A percentile compares a stretch with the other conserved stretches of the same genome.
Conservation (phyloP, 2,113 vertebrate genomes). For the Propithecus coquereli region DNA sequence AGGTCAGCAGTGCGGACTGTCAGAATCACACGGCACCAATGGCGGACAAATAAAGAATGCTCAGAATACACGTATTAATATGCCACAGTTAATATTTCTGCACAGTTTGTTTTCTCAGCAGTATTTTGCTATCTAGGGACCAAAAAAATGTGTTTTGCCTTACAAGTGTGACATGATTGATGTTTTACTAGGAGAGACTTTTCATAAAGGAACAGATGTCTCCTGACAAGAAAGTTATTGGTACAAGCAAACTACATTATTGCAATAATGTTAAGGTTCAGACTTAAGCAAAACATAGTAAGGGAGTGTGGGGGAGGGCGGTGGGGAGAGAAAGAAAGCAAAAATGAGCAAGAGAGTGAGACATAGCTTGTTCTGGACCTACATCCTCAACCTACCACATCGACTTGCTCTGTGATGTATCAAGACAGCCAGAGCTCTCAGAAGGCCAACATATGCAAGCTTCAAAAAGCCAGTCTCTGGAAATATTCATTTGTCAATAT, state of each 20-base stretch:
- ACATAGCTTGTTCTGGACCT: background rate
- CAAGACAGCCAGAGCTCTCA: background rate
- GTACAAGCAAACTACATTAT: slow-evolving; percentile 61
- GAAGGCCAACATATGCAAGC: background rate
- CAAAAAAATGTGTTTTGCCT: slow-evolving; percentile 58
- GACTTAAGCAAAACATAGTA: slow-evolving; percentile 25
- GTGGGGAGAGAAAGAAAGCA: background rate
- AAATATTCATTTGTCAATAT: background rate
- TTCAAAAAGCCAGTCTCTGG: background rate
- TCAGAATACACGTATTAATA: background rate
- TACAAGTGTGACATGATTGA: slow-evolving; percentile 68
- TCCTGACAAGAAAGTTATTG: slow-evolving; percentile 72
- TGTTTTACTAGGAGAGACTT: slow-evolving; percentile 61
- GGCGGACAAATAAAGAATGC: background rate
- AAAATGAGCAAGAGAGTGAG: background rate
- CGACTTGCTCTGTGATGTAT: background rate
- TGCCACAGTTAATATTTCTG: slow-evolving; percentile 61
- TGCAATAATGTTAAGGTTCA: slow-evolving; percentile 49
- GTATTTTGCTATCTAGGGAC: slow-evolving; percentile 64
- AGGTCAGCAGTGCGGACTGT: background rate
- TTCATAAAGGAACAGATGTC: slow-evolving; percentile 69
- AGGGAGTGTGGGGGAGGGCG: background rate
- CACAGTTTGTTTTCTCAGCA: slow-evolving; percentile 68
- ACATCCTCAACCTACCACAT: background rate
- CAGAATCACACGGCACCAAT: slow-evolving; percentile 40